Evolutionary conservation across 2,797 vertebrate genomes (phyloP).

Genomic region (Pseudomugil gertrudae): DNA sequence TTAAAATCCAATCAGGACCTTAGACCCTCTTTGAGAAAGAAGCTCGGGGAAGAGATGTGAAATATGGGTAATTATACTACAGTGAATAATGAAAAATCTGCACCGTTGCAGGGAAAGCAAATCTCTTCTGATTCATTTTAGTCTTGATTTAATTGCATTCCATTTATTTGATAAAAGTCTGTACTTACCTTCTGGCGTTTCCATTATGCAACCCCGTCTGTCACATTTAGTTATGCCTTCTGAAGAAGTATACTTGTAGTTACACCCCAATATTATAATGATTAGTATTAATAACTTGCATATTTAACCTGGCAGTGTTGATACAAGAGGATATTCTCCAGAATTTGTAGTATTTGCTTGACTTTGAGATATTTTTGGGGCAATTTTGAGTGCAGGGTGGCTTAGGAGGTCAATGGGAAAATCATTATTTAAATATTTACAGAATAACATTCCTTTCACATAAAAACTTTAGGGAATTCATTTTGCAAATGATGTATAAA

Average conservation of each 20-base stretch:
- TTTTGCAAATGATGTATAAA: slow-evolving; percentile 48
- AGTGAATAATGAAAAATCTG: neutral
- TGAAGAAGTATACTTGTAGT: slow-evolving; percentile 2
- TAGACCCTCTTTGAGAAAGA: neutral
- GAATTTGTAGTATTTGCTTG: slow-evolving; percentile 25
- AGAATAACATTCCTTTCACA: slow-evolving; percentile 9
- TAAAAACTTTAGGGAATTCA: slow-evolving; percentile 25
- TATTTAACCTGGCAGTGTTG: slow-evolving; percentile 52
- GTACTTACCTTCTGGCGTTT: slow-evolving; percentile 1
- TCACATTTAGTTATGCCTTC: slow-evolving; percentile 1
- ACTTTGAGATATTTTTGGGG: slow-evolving; percentile 24
- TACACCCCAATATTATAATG: slow-evolving; percentile 5
- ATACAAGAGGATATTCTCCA: slow-evolving; percentile 20
- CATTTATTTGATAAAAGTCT: slow-evolving; percentile 1
- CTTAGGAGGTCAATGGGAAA: neutral
- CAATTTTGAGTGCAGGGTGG: slow-evolving; percentile 19
- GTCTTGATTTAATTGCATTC: neutral
- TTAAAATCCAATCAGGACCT: neutral
- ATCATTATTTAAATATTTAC: neutral
- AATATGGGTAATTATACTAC: too few relatives aligned
- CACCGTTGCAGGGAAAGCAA: neutral
- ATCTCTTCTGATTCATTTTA: neutral
- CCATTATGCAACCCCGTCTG: neutral
- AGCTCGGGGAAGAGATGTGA: neutral
- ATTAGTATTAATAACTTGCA: slow-evolving; percentile 26